Evolutionary conservation across 2,113 vertebrate genomes (phyloP), one percentile per base, ranked within the genome.

Genomic region (Hyperoodon ampullatus): DNA sequence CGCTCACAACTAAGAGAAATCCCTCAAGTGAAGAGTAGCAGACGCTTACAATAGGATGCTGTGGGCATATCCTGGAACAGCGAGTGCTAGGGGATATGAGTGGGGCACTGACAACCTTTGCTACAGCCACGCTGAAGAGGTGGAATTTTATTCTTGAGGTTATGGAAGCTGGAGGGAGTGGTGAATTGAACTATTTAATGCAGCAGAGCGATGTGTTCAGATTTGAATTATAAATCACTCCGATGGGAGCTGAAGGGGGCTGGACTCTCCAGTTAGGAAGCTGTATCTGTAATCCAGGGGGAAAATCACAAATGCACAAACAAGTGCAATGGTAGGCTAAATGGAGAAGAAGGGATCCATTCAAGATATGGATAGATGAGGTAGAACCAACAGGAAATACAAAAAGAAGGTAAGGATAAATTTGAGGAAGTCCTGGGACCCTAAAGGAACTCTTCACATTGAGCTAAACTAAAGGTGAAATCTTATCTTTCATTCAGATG

Each of bases 1-100:
- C 84, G 91, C 58, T 82, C 24, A n/a, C 68, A 88, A 80, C 42
- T 44, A 94, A 95, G 68, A 93, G 82, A 86, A 81, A 78, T 60
- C 88, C 71, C 42, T 88, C 28, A 50, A 23, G 61, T 18, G 23
- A 39, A 55, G 86, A 63, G 81, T 1, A 58, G 44, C 19, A 66
- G 74, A 30, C 35, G 35, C 75, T 81, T 65, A 8, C 28, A 58
- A 23, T 8, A 26, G 61, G 33, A 71, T 3, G 30, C 72, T 35
- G 24, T 9, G 47, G 26, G 83, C 28, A 42, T 42, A 9, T 47
- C 30, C 83, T 42, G 47, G 65, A 72, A 75, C 0, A 26, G 21
- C 9, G 21, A 63, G 72, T 4, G 18, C 65, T 75, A 2, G 24
- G 11, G 75, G 1, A 9, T 21, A 11, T 5, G 47, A 23, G 53